A percentile compares a stretch with the other conserved stretches of the same genome.
These are phyloP conservation scores for Indri indri DNA, from an alignment of 2,113 vertebrate genomes.

Conservation along the genomic window DNA sequence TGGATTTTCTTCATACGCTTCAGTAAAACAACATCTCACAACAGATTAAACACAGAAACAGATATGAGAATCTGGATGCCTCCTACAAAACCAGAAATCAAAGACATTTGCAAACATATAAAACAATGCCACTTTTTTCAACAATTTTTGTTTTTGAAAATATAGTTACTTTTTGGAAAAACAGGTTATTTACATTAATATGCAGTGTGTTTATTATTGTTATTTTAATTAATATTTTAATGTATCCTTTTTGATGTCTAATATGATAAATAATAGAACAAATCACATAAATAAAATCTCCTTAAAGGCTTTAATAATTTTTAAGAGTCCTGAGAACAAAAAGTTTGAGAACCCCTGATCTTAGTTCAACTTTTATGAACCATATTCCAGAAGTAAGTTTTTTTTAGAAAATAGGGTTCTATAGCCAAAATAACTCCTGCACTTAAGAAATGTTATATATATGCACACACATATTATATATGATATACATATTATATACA, in stretches of 20 bases:
- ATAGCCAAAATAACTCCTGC: background rate
- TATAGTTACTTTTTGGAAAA: background rate
- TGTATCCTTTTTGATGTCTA: constrained; percentile 1
- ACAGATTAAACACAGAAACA: background rate
- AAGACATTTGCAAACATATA: background rate
- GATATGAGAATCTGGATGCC: background rate
- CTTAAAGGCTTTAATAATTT: background rate
- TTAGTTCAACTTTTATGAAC: background rate
- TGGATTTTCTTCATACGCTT: background rate
- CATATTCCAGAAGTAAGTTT: background rate
- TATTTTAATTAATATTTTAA: background rate
- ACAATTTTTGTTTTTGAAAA: constrained; percentile 28
- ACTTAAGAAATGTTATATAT: constrained; percentile 31
- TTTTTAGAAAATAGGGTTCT: background rate
- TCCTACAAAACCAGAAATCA: background rate
- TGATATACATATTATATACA: too few relatives aligned
- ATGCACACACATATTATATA: too few relatives aligned
- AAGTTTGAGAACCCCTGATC: background rate
- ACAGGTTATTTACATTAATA: constrained; percentile 12
- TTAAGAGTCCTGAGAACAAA: constrained; percentile 10
- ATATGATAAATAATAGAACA: constrained; percentile 15
- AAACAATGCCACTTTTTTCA: background rate
- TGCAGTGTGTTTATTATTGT: background rate
- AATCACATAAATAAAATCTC: background rate
- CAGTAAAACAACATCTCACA: constrained; percentile 8